Evolutionary conservation across 2,888 invertebrate species (phyloP).

Genomic region (Apodemia duryi): DNA sequence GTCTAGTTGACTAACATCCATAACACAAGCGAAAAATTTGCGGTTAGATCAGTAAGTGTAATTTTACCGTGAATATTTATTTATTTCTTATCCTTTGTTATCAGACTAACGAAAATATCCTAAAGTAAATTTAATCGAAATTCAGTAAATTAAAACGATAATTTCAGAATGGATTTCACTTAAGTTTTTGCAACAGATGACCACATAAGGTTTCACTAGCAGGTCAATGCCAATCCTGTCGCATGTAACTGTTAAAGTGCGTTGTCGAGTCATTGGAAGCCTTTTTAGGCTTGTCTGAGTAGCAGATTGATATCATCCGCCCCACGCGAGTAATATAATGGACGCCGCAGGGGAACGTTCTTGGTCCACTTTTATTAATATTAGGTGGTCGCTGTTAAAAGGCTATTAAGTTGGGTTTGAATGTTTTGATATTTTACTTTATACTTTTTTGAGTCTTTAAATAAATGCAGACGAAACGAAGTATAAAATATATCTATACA

Average conservation of each 20-base stretch:
- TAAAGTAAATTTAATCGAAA: too few species aligned
- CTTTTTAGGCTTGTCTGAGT: conserved; percentile 57
- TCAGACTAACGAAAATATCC: too few species aligned
- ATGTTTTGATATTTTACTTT: background rate
- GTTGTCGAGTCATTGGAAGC: conserved; percentile 55
- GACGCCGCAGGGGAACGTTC: conserved; percentile 54
- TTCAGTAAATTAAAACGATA: conserved; percentile 18
- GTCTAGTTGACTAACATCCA: too few species aligned
- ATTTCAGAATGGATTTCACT: conserved; percentile 34
- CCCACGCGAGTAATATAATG: conserved; percentile 45
- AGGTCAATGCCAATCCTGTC: conserved; percentile 60
- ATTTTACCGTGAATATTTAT: too few species aligned
- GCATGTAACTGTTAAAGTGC: conserved; percentile 37
- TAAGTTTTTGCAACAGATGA: conserved; percentile 54
- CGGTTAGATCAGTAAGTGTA: too few species aligned
- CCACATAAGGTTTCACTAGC: conserved; percentile 50
- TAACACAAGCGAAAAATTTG: too few species aligned
- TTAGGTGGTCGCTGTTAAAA: conserved; percentile 1
- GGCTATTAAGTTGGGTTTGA: background rate
- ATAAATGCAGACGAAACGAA: too few species aligned
- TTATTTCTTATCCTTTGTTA: too few species aligned
- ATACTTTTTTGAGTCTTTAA: background rate
- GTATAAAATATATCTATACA: too few species aligned
- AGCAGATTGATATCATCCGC: conserved; percentile 44
- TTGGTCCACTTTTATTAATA: conserved; percentile 36